These are phyloP conservation scores for Tauraco erythrolophus DNA, from an alignment of 2,113 vertebrate genomes.

Conservation along the genomic window DNA sequence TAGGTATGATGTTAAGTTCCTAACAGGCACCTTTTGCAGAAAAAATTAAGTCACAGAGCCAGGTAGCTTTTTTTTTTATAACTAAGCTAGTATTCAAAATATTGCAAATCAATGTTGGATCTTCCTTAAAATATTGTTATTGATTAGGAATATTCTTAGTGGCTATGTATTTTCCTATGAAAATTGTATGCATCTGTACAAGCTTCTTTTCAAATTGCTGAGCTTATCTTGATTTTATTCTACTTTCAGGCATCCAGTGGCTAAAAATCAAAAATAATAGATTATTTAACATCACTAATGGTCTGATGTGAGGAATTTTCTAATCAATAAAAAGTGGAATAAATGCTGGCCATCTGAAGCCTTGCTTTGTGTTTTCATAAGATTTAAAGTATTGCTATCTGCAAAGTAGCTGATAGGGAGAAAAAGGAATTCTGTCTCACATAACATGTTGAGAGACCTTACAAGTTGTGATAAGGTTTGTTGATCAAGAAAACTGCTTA, in stretches of 20 bases:
- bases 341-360: background rate
- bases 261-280: background rate
- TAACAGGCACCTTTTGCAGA: background rate
- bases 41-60: background rate
- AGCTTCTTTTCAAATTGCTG: background rate
- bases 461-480: background rate
- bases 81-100: background rate
- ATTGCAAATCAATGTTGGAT: background rate
- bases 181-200: background rate
- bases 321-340: background rate
- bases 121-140: background rate
- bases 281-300: background rate
- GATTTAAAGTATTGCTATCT: background rate
- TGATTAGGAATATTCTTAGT: background rate
- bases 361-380: background rate
- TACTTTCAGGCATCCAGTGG: background rate
- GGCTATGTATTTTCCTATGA: background rate
- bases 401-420: background rate
- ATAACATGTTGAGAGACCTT: background rate
- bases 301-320: background rate
- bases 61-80: background rate
- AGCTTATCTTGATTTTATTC: background rate
- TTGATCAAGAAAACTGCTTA: background rate
- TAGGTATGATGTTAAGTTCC: background rate
- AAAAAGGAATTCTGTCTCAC: background rate